Base-by-base conservation (phyloP, 2,113 vertebrate genomes). In the Heloderma charlesbogerti region DNA sequence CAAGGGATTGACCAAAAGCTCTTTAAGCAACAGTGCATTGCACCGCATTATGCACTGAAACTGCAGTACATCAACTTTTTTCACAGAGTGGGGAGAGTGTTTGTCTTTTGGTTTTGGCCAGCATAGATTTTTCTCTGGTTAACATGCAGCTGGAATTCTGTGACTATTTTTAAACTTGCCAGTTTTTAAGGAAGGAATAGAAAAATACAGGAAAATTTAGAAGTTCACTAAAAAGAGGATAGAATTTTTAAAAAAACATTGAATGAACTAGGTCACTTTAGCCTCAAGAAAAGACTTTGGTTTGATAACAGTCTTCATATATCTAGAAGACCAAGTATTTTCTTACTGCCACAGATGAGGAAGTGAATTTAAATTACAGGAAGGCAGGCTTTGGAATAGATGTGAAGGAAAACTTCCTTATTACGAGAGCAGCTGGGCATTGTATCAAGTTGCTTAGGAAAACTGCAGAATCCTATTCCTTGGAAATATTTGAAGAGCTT, bases 361-460 rank as follows among this genome's bases (percentile, higher is more conserved):
- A 89, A 89, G 40, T 51, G 40, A 74, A 3, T 45, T 72, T 83
- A 75, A 89, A 84, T 84, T 48, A 63, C 71, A 89, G 27, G 71
- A 75, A 84, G 54, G 20, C 40, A 75, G 51, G 4, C 48, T 84
- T 89, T 83, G 60, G 25, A 83, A 89, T 37, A 89, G 43, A 37
- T 71, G 60, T 16, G 37, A 63, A 43, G 81, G 29, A 43, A 75
- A 84, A 84, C 37, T 60, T 75, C 67, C 16, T 84, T 45, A 84
- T 8, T 89, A 45, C 7, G 54, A 45, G 27, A 84, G 15, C 20
- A 84, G 71, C 13, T 75, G 43, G 31, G 31, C n/a, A 27, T 48
- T 54, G 67, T 72, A 29, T 34, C n/a, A 72, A 57, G 29, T 60
- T 45, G 37, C 57, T 66, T 77, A 34, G 54, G 43, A 74, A 88